Evolutionary conservation across 2,113 vertebrate species (phyloP), one percentile per base, ranked within the genome.

Genomic region (Pseudopodoces humilis): DNA sequence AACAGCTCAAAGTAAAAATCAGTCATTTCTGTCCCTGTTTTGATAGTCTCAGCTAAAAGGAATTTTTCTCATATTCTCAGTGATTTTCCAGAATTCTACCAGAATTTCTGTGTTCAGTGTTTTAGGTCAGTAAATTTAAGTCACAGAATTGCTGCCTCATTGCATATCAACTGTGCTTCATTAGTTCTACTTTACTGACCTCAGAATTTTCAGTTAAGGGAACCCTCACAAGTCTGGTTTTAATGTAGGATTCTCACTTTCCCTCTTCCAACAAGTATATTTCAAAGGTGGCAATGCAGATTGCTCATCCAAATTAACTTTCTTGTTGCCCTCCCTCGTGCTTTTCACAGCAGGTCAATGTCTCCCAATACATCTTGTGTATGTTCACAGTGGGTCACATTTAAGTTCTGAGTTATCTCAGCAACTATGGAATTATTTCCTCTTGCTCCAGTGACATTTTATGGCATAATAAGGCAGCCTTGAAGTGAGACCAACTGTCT

Each of bases 301-400:
- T 17, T 20, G 17, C n/a, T 87, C 28, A 43, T 11, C 19, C 46
- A 35, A 31, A 39, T 59, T 33, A 37, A 19, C 21, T 72, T 68
- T 33, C 7, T 56, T 47, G 25, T 46, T 49, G n/a, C 33, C 24
- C 23, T 69, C 24, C 37, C 33, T 31, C 0, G 0, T 43, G 53
- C 50, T 53, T 83, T 53, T 71, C 16, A 5, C 59, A 83, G 70
- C 71, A 49, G 28, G 7, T 49, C 20, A 24, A 5, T 0, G 8
- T 0, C 55, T 59, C 31, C 71, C 0, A 0, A 13, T 9, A 27
- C 7, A 21, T 17, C 43, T 10, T 46, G 43, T 4, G 15, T n/a
- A 24, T 13, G 47, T 35, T 39, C 28, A 30, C 9, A 56, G 43
- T 2, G 1, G 55, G 27, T 64, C 6, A 3, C 21, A 4, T 30